Evolutionary conservation across 2,888 invertebrate genomes (phyloP).

Genomic region (Nomada ferruginata): DNA sequence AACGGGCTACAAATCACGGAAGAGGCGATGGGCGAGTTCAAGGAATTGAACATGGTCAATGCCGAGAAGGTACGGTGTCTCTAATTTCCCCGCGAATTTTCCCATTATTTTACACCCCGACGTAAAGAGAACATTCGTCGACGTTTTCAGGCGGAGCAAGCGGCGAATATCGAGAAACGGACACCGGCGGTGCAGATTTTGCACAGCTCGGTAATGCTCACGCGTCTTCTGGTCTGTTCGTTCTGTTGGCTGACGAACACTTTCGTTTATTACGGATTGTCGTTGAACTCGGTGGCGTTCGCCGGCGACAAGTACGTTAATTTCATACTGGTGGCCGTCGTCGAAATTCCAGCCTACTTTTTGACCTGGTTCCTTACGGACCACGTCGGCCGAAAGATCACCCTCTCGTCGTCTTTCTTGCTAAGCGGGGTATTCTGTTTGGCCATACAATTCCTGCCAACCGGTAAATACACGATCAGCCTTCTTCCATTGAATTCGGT

Average conservation of each 20-base stretch:
- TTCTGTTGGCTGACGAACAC: constrained; percentile 93
- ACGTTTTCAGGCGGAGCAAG: constrained; percentile 47
- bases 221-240: constrained; percentile 88
- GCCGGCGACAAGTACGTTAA: constrained; percentile 91
- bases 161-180: constrained; percentile 39
- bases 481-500: not conserved
- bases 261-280: constrained; percentile 92
- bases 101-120: too few relatives aligned
- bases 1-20: constrained; percentile 87
- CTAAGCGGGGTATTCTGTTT: constrained; percentile 87
- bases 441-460: constrained; percentile 86
- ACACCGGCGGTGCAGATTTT: constrained; percentile 84
- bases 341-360: constrained; percentile 91
- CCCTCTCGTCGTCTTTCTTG: constrained; percentile 87
- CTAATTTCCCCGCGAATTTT: not conserved
- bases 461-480: constrained; percentile 81
- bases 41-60: constrained; percentile 70
- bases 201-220: constrained; percentile 85
- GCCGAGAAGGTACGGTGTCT: constrained; percentile 53
- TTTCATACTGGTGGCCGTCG: constrained; percentile 88
- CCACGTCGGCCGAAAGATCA: constrained; percentile 84
- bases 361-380: constrained; percentile 88
- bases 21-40: constrained; percentile 84
- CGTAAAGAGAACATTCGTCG: too few relatives aligned
- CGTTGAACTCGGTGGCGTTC: constrained; percentile 90